Evolutionary conservation across 2,888 invertebrate species (phyloP).

Genomic region (Idaea dimidiata): DNA sequence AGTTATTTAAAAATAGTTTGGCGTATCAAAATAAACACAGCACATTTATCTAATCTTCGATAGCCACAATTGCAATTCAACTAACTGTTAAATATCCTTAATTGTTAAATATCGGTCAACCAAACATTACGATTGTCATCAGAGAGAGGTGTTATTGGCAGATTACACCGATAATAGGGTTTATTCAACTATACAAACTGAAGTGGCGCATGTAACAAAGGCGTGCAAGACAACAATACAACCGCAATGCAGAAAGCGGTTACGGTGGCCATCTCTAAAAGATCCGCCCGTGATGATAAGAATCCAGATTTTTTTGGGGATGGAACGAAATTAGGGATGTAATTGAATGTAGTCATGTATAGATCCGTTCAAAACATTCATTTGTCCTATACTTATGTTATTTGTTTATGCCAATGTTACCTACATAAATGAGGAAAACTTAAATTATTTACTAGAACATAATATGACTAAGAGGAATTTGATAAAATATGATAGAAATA

Average conservation of each 20-base stretch:
- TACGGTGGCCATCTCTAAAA: constrained; percentile 31
- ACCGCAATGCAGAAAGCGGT: constrained; percentile 29
- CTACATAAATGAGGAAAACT: not conserved
- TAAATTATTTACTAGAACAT: not conserved
- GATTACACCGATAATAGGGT: constrained; percentile 36
- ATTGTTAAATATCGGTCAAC: not conserved
- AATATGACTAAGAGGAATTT: not conserved
- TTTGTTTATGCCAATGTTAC: not conserved
- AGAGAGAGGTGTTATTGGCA: constrained; percentile 31
- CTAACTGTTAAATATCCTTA: constrained; percentile 7
- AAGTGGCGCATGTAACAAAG: constrained; percentile 28
- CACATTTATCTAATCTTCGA: not conserved
- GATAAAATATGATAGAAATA: not conserved
- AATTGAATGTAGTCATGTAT: not conserved
- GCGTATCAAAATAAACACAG: not conserved
- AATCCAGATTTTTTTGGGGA: not conserved
- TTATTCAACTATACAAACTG: constrained; percentile 26
- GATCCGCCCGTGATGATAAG: not conserved
- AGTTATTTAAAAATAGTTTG: too few species aligned
- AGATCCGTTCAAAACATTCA: not conserved
- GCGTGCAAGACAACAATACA: constrained; percentile 28
- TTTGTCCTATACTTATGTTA: not conserved
- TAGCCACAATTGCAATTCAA: not conserved
- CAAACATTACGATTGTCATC: not conserved
- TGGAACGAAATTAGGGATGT: not conserved